Conservation (phyloP, 2,888 invertebrate genomes). For the Papilio gigon region DNA sequence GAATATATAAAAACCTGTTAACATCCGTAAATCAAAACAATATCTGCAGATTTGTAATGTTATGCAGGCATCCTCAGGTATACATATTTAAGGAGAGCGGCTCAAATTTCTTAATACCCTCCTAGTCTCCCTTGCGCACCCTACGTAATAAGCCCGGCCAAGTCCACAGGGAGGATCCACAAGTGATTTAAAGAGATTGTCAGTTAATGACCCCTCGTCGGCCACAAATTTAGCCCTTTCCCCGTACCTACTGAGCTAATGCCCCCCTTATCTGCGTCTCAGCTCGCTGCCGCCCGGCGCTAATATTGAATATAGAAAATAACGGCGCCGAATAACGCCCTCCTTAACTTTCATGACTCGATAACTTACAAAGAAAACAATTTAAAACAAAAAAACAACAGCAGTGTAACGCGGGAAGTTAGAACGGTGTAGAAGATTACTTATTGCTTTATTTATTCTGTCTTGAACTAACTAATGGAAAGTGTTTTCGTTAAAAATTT, state of each 20-base stretch:
- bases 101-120: constrained; percentile 72
- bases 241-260: constrained; percentile 60
- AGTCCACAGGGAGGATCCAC: constrained; percentile 68
- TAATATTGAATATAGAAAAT: constrained; percentile 48
- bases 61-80: constrained; percentile 25
- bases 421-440: constrained; percentile 21
- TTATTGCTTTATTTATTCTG: constrained; percentile 36
- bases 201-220: constrained; percentile 73
- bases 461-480: constrained; percentile 27
- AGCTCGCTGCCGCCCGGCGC: constrained; percentile 46
- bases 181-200: constrained; percentile 80
- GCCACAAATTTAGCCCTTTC: constrained; percentile 75
- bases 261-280: constrained; percentile 53
- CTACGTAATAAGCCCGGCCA: constrained; percentile 68
- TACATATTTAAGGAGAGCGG: constrained; percentile 49
- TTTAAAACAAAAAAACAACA: constrained; percentile 24
- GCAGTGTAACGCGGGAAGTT: constrained; percentile 10
- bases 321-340: constrained; percentile 36
- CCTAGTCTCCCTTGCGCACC: constrained; percentile 58
- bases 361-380: constrained; percentile 23
- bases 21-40: background rate
- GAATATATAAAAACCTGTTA: background rate
- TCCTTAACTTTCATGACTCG: constrained; percentile 33
- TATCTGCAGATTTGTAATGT: constrained; percentile 8
- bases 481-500: constrained; percentile 37